phyloP scores from a whole-genome alignment of 1,140 invertebrate species.

The Dysdera silvatica region DNA sequence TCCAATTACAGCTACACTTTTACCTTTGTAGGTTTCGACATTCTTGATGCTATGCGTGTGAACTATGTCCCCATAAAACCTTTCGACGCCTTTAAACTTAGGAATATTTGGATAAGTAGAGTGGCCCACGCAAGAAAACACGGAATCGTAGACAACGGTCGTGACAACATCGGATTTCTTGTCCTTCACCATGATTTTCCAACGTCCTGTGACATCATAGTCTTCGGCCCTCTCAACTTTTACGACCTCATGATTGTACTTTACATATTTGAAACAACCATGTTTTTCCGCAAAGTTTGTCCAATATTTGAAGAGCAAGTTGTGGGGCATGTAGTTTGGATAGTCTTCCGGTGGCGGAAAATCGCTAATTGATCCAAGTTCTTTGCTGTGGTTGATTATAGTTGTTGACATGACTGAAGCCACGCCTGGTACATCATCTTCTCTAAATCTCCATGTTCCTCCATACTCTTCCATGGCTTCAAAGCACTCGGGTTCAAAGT shows the following conservation, averaged over 20 bases:
- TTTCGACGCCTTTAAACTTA: slow-evolving; percentile 34
- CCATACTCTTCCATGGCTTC: slow-evolving; percentile 42
- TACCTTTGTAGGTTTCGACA: slow-evolving; percentile 38
- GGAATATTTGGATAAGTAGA: slow-evolving; percentile 10
- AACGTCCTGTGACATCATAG: slow-evolving; percentile 42
- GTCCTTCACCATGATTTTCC: slow-evolving; percentile 39
- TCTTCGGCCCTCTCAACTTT: slow-evolving; percentile 33
- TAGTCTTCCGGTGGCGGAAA: slow-evolving; percentile 41
- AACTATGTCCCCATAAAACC: slow-evolving; percentile 45
- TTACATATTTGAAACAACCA: slow-evolving; percentile 38
- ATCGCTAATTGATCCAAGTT: slow-evolving; percentile 47
- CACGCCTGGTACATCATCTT: slow-evolving; percentile 36
- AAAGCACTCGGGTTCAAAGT: slow-evolving; percentile 6
- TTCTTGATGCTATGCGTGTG: slow-evolving; percentile 46
- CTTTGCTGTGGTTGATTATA: slow-evolving; percentile 34
- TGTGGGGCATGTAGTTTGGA: slow-evolving; percentile 40
- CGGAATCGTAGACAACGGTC: slow-evolving; percentile 42
- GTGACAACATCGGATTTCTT: slow-evolving; percentile 7
- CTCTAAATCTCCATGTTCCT: slow-evolving; percentile 50
- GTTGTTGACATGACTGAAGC: slow-evolving; percentile 35
- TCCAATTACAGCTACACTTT: slow-evolving; percentile 47
- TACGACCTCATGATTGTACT: slow-evolving; percentile 32
- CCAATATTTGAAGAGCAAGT: slow-evolving; percentile 43
- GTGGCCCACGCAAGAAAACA: slow-evolving; percentile 43
- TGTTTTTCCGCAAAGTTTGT: slow-evolving; percentile 44